phyloP scores from a whole-genome alignment of 23 tunicate species.

The Halocynthia roretzi region DNA sequence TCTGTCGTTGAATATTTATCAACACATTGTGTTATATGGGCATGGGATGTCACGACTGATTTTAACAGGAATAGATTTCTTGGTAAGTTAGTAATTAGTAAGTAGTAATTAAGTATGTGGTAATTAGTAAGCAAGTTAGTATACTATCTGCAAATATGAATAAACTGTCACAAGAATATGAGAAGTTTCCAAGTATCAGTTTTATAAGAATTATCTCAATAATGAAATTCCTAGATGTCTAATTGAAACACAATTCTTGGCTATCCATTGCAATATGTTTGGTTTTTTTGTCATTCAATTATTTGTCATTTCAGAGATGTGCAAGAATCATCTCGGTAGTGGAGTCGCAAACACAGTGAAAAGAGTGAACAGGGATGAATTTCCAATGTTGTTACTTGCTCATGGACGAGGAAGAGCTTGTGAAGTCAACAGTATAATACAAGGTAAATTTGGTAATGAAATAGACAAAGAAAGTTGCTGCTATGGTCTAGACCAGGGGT shows the following conservation, averaged over 20 bases:
- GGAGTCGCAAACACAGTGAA: conserved; percentile 56
- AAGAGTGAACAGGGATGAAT: conserved; percentile 68
- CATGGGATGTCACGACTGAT: conserved; percentile 86
- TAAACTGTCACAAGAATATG: no score
- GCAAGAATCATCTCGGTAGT: conserved; percentile 49
- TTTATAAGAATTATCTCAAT: no score
- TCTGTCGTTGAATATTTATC: conserved; percentile 37
- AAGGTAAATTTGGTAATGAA: conserved; percentile 41
- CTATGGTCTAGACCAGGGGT: neutral
- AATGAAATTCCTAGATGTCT: no score
- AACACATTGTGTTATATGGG: conserved; percentile 81
- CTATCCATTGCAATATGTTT: no score
- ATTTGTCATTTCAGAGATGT: conserved; percentile 42
- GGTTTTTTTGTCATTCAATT: conserved; percentile 3
- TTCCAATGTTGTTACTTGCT: conserved; percentile 70
- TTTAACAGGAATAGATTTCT: conserved; percentile 44
- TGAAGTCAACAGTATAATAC: conserved; percentile 81
- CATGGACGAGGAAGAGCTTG: conserved; percentile 76
- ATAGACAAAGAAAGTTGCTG: neutral
- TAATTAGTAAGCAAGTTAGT: neutral
- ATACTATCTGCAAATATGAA: no score
- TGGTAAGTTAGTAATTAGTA: conserved; percentile 1
- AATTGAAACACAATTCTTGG: no score
- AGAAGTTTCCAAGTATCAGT: no score
- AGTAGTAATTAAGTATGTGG: no score